Conservation (phyloP, 2,797 vertebrate species). For the Aulostomus chinensis region DNA sequence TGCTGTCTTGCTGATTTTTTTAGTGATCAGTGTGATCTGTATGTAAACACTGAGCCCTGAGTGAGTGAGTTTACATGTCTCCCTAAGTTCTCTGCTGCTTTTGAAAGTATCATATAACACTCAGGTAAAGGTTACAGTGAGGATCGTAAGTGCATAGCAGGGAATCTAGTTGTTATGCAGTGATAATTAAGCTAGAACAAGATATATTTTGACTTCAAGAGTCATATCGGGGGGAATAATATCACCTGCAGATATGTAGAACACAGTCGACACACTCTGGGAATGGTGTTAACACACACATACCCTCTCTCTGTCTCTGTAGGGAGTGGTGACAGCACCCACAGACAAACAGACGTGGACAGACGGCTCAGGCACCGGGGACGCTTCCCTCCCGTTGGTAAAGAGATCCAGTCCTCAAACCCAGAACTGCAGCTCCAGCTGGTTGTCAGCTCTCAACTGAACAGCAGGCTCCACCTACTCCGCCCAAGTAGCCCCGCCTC, state of each 20-base stretch:
- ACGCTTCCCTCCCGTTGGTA: conserved; percentile 32
- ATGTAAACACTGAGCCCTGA: too few species aligned
- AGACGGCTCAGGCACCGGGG: conserved; percentile 34
- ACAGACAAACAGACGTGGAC: conserved; percentile 51
- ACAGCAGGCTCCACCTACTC: conserved; percentile 51
- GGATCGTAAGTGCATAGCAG: conserved; percentile 14
- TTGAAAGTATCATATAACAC: conserved; percentile 18
- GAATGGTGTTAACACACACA: background rate
- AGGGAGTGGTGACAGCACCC: conserved; percentile 66
- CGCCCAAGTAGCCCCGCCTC: conserved; percentile 35
- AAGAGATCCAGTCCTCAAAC: conserved; percentile 46
- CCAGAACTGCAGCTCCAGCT: conserved; percentile 34
- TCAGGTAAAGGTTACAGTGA: conserved; percentile 26
- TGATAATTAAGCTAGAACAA: conserved; percentile 28
- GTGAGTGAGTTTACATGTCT: background rate
- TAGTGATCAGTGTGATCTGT: too few species aligned
- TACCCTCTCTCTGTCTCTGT: conserved; percentile 3
- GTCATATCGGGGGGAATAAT: background rate
- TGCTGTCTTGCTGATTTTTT: too few species aligned
- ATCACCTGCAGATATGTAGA: background rate
- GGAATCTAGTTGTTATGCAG: conserved; percentile 17
- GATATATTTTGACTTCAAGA: conserved; percentile 3
- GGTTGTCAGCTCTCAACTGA: conserved; percentile 47
- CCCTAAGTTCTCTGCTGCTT: background rate
- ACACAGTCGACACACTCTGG: background rate